Conservation (phyloP, 1,140 invertebrate species). For the Drosophila lacertosa region DNA sequence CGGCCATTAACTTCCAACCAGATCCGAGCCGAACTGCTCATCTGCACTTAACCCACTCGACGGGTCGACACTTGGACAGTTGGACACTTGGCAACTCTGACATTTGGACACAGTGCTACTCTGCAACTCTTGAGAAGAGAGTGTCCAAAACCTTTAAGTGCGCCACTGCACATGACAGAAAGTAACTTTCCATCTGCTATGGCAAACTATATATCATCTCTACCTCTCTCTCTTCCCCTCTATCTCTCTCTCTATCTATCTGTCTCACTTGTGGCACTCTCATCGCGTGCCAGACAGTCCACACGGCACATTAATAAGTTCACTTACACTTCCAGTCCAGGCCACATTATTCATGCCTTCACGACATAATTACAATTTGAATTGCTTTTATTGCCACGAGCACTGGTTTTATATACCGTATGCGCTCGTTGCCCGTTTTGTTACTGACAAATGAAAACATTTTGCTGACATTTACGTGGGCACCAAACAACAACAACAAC, state of each 20-base stretch:
- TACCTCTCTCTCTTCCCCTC: conserved; percentile 6
- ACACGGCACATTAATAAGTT: conserved; percentile 76
- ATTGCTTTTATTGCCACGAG: conserved; percentile 72
- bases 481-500: conserved; percentile 41
- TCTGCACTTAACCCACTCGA: conserved; percentile 50
- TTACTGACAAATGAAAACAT: conserved; percentile 80
- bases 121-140: no score
- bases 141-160: conserved; percentile 42
- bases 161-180: conserved; percentile 49
- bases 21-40: conserved; percentile 40
- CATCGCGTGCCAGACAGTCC: conserved; percentile 53
- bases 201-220: conserved; percentile 14
- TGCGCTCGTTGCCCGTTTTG: conserved; percentile 60
- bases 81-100: conserved; percentile 41
- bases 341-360: conserved; percentile 77
- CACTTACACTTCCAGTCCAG: conserved; percentile 74
- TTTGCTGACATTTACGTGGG: conserved; percentile 71
- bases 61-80: conserved; percentile 20
- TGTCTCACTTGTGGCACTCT: conserved; percentile 32
- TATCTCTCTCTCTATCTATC: conserved; percentile 15
- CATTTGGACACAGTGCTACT: conserved; percentile 53
- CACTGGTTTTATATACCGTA: conserved; percentile 55
- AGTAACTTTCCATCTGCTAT: conserved; percentile 39
- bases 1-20: conserved; percentile 55
- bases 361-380: conserved; percentile 80